phyloP scores from a whole-genome alignment of 2,113 vertebrate genomes.

The Vulpes vulpes region DNA sequence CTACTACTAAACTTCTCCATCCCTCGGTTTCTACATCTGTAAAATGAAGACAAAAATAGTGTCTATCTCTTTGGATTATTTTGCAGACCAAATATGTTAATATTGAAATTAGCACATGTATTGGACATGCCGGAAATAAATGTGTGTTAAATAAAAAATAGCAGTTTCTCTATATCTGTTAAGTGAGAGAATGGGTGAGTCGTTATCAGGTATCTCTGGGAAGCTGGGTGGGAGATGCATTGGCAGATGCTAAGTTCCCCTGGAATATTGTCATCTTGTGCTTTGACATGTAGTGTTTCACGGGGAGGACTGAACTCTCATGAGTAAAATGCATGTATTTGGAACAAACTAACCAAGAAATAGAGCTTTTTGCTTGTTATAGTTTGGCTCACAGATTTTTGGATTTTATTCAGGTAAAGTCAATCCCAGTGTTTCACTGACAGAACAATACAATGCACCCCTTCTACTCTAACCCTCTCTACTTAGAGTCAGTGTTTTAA shows the following conservation, averaged over 20 bases:
- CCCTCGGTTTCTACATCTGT: neutral
- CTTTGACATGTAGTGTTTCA: neutral
- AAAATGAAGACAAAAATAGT: neutral
- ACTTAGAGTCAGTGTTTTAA: neutral
- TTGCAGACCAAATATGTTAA: neutral
- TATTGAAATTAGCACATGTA: neutral
- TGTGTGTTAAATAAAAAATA: neutral
- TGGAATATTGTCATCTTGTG: neutral
- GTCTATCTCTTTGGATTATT: neutral
- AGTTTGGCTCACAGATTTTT: neutral
- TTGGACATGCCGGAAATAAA: neutral
- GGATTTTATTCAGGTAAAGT: slow-evolving; percentile 35
- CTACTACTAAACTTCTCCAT: neutral
- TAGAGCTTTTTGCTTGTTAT: neutral
- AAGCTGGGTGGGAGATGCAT: neutral
- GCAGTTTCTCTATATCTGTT: neutral
- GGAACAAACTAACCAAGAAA: slow-evolving; percentile 24
- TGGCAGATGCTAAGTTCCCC: neutral
- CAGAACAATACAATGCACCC: neutral
- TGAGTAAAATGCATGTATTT: neutral
- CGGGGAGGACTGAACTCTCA: neutral
- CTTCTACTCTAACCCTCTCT: neutral
- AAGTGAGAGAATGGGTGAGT: neutral
- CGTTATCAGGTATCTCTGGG: neutral
- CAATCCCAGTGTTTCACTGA: neutral